Percentiles rank a stretch among this genome's conserved stretches.
phyloP scores from a whole-genome alignment of 2,113 vertebrate species.

The Natator depressus region DNA sequence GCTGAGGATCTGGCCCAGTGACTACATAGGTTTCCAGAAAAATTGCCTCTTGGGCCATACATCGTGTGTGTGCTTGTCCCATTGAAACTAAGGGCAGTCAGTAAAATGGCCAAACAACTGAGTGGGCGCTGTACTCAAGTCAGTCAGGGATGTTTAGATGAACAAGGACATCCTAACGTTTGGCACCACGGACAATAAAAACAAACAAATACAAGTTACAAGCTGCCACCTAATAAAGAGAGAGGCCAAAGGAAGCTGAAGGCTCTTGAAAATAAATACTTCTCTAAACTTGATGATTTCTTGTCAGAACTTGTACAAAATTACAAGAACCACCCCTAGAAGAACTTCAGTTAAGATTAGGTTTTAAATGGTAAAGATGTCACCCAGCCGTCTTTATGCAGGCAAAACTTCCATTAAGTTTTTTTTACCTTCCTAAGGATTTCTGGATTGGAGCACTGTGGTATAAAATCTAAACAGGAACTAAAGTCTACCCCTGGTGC shows the following conservation, averaged over 20 bases:
- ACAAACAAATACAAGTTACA: background rate
- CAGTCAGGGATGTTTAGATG: no score
- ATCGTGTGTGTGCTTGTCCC: no score
- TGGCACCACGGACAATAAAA: background rate
- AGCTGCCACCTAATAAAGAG: background rate
- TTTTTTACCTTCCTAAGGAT: background rate
- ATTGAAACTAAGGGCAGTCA: no score
- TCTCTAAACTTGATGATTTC: background rate
- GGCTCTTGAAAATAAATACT: background rate
- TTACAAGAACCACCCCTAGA: background rate
- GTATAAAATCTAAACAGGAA: background rate
- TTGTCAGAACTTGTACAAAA: background rate
- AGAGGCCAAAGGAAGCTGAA: background rate
- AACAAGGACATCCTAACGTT: background rate
- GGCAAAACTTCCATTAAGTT: rapidly evolving
- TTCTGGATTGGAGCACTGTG: background rate
- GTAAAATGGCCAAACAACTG: no score
- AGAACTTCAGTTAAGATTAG: rapidly evolving
- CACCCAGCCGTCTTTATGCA: background rate
- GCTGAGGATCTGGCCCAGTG: no score
- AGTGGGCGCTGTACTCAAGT: no score
- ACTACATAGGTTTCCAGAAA: no score
- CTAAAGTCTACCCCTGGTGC: background rate
- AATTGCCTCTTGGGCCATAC: no score
- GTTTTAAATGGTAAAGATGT: background rate